These are phyloP conservation scores for Leiothrix lutea DNA, from an alignment of 2,113 vertebrate species.

Conservation along the genomic window DNA sequence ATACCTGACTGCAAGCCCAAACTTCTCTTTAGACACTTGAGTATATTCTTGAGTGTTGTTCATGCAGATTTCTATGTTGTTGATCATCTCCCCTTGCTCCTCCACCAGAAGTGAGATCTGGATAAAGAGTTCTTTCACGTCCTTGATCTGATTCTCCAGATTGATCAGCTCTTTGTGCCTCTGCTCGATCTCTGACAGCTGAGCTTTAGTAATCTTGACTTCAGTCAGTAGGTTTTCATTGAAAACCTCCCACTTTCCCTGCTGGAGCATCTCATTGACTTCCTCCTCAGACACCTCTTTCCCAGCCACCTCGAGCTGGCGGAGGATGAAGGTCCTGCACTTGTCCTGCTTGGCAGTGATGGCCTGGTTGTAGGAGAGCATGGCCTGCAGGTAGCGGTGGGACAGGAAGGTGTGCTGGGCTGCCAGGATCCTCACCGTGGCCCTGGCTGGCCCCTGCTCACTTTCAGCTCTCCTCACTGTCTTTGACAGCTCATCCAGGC, in stretches of 20 bases:
- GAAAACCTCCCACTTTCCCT: slow-evolving; percentile 95
- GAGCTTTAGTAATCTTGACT: slow-evolving; percentile 85
- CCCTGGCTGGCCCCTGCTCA: slow-evolving; percentile 74
- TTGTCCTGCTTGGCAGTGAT: slow-evolving; percentile 87
- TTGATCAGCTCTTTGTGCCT: slow-evolving; percentile 90
- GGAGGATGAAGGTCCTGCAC: slow-evolving; percentile 89
- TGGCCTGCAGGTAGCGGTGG: slow-evolving; percentile 81
- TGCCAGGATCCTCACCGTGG: slow-evolving; percentile 80
- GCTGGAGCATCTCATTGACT: slow-evolving; percentile 87
- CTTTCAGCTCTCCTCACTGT: slow-evolving; percentile 78
- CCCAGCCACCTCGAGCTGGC: slow-evolving; percentile 90
- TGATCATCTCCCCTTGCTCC: slow-evolving; percentile 86
- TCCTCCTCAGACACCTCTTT: slow-evolving; percentile 86
- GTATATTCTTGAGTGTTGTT: slow-evolving; percentile 87
- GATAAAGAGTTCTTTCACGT: slow-evolving; percentile 87
- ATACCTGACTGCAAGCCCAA: slow-evolving; percentile 86
- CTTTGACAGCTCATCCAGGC: slow-evolving; percentile 80
- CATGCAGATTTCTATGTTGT: slow-evolving; percentile 88
- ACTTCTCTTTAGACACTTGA: slow-evolving; percentile 82
- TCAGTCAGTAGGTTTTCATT: slow-evolving; percentile 92
- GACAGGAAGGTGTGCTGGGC: slow-evolving; percentile 81
- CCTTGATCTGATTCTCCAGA: slow-evolving; percentile 90
- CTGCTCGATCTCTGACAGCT: slow-evolving; percentile 92
- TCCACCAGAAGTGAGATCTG: slow-evolving; percentile 89
- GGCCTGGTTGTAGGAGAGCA: slow-evolving; percentile 85